Evolutionary conservation across 2,888 invertebrate genomes (phyloP).

Genomic region (Hirtodrosophila cameraria): DNA sequence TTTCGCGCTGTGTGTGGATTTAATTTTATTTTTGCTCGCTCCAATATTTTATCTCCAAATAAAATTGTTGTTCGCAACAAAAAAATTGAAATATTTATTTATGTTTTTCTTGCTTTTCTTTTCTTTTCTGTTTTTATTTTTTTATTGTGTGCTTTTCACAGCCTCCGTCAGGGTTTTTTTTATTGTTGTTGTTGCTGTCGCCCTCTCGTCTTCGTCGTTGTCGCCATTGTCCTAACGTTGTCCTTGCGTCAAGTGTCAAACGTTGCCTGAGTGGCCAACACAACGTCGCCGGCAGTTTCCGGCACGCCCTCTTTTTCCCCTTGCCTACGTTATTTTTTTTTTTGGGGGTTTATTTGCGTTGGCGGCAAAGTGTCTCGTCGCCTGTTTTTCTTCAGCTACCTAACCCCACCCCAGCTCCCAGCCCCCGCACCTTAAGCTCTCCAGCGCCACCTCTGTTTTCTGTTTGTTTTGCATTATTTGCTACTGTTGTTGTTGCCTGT

Average conservation of each 20-base stretch:
- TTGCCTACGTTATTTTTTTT: slow-evolving; percentile 6
- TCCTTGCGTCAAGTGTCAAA: slow-evolving; percentile 78
- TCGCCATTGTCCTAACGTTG: slow-evolving; percentile 69
- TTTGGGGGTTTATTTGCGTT: slow-evolving; percentile 70
- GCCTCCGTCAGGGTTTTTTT: slow-evolving; percentile 19
- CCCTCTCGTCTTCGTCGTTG: slow-evolving; percentile 16
- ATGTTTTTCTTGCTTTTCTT: slow-evolving; percentile 31
- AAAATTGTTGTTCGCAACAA: slow-evolving; percentile 61
- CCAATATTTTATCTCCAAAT: slow-evolving; percentile 70
- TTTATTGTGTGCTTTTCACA: slow-evolving; percentile 48
- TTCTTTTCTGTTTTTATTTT: slow-evolving; percentile 19
- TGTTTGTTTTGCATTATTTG: slow-evolving; percentile 79
- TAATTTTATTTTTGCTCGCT: slow-evolving; percentile 65
- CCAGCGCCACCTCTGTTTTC: slow-evolving; percentile 39
- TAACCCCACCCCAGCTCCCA: background rate
- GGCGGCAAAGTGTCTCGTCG: slow-evolving; percentile 80
- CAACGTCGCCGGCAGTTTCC: slow-evolving; percentile 65
- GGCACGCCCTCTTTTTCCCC: slow-evolving; percentile 9
- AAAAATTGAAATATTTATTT: slow-evolving; percentile 78
- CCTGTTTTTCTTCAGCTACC: slow-evolving; percentile 40
- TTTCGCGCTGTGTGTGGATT: slow-evolving; percentile 57
- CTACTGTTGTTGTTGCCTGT: slow-evolving; percentile 14
- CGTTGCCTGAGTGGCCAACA: slow-evolving; percentile 75
- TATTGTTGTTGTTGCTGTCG: slow-evolving; percentile 23
- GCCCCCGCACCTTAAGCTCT: background rate